These are phyloP conservation scores for Terrapene triunguis DNA, from an alignment of 2,113 vertebrate genomes.

Conservation along the genomic window DNA sequence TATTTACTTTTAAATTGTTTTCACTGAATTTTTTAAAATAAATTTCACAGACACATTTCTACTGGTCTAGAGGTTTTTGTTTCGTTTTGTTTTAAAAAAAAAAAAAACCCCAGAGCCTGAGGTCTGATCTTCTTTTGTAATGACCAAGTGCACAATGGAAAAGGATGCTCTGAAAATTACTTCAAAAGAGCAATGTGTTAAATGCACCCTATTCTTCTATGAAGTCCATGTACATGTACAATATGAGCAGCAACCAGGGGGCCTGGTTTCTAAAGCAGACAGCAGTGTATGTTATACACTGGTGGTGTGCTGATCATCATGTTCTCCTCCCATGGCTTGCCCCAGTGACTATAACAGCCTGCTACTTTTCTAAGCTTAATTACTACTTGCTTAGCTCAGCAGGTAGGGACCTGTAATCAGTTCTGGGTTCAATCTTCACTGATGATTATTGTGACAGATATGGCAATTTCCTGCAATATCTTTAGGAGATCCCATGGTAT, in stretches of 20 bases:
- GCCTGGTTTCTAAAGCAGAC: background rate
- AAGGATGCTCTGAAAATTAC: background rate
- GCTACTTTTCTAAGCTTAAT: background rate
- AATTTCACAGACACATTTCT: background rate
- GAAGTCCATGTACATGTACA: background rate
- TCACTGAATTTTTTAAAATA: background rate
- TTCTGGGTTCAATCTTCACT: background rate
- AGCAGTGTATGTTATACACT: background rate
- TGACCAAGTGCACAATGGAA: background rate
- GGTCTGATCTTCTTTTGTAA: background rate
- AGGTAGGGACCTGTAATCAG: background rate
- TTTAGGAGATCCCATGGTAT: background rate
- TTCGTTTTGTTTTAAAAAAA: background rate
- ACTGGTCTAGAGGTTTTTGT: fast-evolving
- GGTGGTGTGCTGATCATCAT: background rate
- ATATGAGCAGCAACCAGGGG: background rate
- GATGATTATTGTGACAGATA: background rate
- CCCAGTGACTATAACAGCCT: background rate
- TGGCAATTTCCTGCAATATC: background rate
- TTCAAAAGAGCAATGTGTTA: background rate
- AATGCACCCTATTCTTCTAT: background rate
- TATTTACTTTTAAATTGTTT: background rate
- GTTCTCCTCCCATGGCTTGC: background rate
- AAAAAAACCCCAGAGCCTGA: background rate
- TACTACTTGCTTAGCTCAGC: background rate